Percentiles rank a stretch among this genome's conserved stretches.
Conservation (phyloP, 2,113 vertebrate genomes). For the Chamaea fasciata region DNA sequence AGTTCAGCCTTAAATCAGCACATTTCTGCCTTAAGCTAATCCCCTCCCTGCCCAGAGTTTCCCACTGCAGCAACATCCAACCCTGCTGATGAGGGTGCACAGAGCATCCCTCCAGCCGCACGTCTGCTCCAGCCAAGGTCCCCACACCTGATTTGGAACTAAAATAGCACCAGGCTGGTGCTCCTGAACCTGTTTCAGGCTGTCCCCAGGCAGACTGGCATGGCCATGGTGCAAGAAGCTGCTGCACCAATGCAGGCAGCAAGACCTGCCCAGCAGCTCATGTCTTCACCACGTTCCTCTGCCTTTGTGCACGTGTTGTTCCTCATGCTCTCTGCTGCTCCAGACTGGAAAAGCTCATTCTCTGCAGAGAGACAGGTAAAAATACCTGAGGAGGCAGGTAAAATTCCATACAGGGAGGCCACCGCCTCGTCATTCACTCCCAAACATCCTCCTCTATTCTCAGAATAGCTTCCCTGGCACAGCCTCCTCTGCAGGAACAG, state of each 20-base stretch:
- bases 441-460: not conserved
- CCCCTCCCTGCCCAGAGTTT: not conserved
- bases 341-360: not conserved
- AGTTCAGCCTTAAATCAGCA: not conserved
- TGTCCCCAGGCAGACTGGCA: fast-evolving
- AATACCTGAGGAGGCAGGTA: not conserved
- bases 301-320: fast-evolving
- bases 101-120: not conserved
- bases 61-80: not conserved
- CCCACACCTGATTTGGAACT: not conserved
- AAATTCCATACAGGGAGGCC: not conserved
- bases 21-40: not conserved
- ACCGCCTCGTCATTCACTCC: not conserved
- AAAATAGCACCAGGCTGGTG: not conserved
- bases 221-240: not conserved
- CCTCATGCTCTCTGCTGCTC: not conserved
- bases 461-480: conserved; percentile 16
- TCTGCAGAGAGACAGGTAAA: not conserved
- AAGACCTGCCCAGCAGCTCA: not conserved
- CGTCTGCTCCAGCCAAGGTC: not conserved
- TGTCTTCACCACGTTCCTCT: fast-evolving
- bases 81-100: not conserved
- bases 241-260: not conserved
- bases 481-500: not conserved
- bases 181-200: not conserved